Evolutionary conservation across 2,113 vertebrate species (phyloP).

Genomic region (Scomber japonicus): DNA sequence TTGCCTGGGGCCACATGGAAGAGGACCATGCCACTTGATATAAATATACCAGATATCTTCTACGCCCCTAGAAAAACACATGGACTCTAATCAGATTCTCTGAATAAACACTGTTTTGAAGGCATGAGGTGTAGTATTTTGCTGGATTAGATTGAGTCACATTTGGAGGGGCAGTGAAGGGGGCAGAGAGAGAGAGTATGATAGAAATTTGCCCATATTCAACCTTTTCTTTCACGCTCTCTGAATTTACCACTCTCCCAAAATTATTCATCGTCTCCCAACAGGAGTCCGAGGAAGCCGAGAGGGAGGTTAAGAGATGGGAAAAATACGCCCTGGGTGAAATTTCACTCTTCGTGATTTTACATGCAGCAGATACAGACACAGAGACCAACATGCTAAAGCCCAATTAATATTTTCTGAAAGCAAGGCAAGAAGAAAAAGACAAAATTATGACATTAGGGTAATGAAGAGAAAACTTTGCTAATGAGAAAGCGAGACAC

Average conservation of each 20-base stretch:
- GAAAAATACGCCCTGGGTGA: slow-evolving; percentile 53
- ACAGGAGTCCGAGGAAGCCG: slow-evolving; percentile 36
- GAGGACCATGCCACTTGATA: slow-evolving; percentile 60
- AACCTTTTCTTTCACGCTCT: slow-evolving; percentile 22
- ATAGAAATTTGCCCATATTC: slow-evolving; percentile 6
- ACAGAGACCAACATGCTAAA: slow-evolving; percentile 67
- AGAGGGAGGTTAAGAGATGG: slow-evolving; percentile 41
- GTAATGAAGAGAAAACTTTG: slow-evolving; percentile 79
- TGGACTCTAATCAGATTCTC: slow-evolving; percentile 55
- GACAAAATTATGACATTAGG: slow-evolving; percentile 78
- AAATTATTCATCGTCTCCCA: slow-evolving; percentile 43
- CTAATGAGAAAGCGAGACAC: slow-evolving; percentile 75
- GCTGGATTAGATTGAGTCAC: slow-evolving; percentile 9
- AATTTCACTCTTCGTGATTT: slow-evolving; percentile 59
- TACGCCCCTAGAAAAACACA: slow-evolving; percentile 64
- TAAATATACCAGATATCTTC: slow-evolving; percentile 51
- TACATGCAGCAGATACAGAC: slow-evolving; percentile 54
- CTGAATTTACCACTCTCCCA: slow-evolving; percentile 39
- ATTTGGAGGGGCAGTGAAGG: slow-evolving; percentile 24
- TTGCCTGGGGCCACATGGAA: slow-evolving; percentile 72
- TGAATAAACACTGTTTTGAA: slow-evolving; percentile 52
- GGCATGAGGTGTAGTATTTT: slow-evolving; percentile 22
- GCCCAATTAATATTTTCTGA: slow-evolving; percentile 75
- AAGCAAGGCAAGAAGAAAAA: slow-evolving; percentile 58
- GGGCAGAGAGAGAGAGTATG: neutral